Percentiles rank a stretch among this genome's conserved stretches.
Conservation (phyloP, 37 sponge, comb jelly and placozoan species). For the Ianthella basta region DNA sequence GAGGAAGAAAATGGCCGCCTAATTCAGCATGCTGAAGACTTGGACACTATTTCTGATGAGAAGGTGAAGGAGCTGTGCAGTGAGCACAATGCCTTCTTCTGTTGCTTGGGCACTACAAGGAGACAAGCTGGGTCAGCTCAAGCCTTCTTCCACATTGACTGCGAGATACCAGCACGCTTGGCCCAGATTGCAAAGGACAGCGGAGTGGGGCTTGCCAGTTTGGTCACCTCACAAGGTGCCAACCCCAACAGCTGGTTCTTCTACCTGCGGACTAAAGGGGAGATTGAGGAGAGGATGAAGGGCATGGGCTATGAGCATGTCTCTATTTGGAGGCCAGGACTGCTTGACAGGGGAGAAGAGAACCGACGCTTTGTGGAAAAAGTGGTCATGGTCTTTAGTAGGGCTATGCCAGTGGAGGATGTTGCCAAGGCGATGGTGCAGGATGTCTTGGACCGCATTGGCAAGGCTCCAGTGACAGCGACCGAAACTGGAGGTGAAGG, state of each 20-base stretch:
- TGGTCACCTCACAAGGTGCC: constrained; percentile 66
- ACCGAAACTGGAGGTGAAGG: not conserved
- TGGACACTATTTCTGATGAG: constrained; percentile 73
- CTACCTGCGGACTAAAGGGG: constrained; percentile 74
- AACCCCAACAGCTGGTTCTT: constrained; percentile 79
- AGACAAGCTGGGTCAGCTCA: constrained; percentile 75
- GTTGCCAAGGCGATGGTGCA: constrained; percentile 67
- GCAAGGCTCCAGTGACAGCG: not conserved
- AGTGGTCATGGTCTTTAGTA: constrained; percentile 29
- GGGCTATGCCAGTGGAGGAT: constrained; percentile 39
- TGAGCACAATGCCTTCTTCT: constrained; percentile 75
- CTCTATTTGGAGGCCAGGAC: constrained; percentile 72
- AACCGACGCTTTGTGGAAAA: constrained; percentile 59
- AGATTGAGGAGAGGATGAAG: constrained; percentile 54
- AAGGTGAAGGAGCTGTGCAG: constrained; percentile 63
- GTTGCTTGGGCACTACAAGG: constrained; percentile 79
- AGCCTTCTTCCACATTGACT: constrained; percentile 76
- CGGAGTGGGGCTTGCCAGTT: constrained; percentile 73
- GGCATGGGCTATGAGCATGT: constrained; percentile 39
- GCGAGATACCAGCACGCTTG: constrained; percentile 62
- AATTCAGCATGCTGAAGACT: constrained; percentile 70
- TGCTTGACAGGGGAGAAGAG: constrained; percentile 59
- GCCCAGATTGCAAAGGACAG: constrained; percentile 63
- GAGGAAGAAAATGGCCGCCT: constrained; percentile 69
- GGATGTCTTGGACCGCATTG: constrained; percentile 39